Evolutionary conservation across 2,888 invertebrate genomes (phyloP).

Genomic region (Parnassius orleans): DNA sequence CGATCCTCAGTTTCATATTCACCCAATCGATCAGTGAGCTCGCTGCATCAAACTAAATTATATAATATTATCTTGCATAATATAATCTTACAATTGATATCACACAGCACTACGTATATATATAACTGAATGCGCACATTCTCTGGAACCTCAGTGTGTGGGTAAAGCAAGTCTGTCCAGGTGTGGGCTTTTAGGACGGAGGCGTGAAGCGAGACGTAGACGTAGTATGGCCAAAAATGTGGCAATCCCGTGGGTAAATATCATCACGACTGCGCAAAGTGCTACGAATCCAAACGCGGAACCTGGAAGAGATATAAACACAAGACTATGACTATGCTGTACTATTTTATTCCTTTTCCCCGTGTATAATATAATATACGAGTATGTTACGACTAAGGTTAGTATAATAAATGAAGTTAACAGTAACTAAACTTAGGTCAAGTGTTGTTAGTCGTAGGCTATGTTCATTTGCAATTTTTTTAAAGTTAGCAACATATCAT

Average conservation of each 20-base stretch:
- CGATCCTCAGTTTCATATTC: too few relatives aligned
- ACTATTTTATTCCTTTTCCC: too few relatives aligned
- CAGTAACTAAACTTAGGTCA: too few relatives aligned
- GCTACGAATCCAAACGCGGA: constrained; percentile 69
- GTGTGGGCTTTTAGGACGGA: constrained; percentile 40
- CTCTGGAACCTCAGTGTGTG: constrained; percentile 52
- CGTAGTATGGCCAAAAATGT: constrained; percentile 51
- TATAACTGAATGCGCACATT: neutral
- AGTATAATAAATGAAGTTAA: too few relatives aligned
- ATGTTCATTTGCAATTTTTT: too few relatives aligned
- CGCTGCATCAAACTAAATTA: neutral
- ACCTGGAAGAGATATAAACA: constrained; percentile 41
- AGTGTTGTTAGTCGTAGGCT: too few relatives aligned
- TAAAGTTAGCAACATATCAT: too few relatives aligned
- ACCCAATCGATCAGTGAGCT: too few relatives aligned
- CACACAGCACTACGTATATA: constrained; percentile 15
- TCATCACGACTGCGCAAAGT: constrained; percentile 66
- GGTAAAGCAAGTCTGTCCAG: constrained; percentile 56
- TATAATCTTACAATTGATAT: constrained; percentile 13
- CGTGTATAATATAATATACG: too few relatives aligned
- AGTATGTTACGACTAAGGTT: too few relatives aligned
- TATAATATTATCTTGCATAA: neutral
- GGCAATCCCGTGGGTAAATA: constrained; percentile 63
- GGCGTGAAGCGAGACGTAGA: constrained; percentile 45
- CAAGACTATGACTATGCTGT: neutral